Evolutionary conservation across 2,113 vertebrate species (phyloP).

Genomic region (Bufo gargarizans): DNA sequence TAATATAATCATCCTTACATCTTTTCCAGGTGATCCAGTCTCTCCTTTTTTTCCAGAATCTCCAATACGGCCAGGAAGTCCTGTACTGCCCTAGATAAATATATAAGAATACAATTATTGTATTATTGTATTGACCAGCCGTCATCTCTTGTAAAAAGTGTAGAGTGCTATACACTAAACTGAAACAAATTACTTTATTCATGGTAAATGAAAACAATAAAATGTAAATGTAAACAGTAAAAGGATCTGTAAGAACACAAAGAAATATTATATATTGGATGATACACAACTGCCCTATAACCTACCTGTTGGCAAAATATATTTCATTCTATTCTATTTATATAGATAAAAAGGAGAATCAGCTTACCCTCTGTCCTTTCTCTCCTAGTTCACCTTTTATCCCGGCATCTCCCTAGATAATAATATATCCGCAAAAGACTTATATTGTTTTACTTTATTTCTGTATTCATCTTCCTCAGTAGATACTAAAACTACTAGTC

Average conservation of each 20-base stretch:
- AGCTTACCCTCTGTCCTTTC: constrained; percentile 78
- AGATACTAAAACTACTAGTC: background rate
- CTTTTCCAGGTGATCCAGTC: constrained; percentile 70
- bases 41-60: constrained; percentile 80
- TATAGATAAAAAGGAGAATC: background rate
- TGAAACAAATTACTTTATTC: background rate
- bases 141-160: background rate
- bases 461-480: background rate
- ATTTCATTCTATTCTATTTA: background rate
- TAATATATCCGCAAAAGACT: background rate
- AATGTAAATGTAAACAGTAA: background rate
- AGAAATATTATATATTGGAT: background rate
- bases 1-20: constrained; percentile 61
- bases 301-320: background rate
- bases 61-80: constrained; percentile 81
- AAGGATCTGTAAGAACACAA: background rate
- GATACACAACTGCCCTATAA: background rate
- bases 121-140: background rate
- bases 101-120: background rate
- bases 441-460: background rate
- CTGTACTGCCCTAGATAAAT: constrained; percentile 76
- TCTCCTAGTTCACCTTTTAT: constrained; percentile 77
- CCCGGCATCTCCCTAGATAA: constrained; percentile 80
- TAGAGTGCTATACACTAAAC: background rate
- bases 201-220: background rate